phyloP scores from a whole-genome alignment of 2,888 invertebrate species.

The Drosophila buzzatii region DNA sequence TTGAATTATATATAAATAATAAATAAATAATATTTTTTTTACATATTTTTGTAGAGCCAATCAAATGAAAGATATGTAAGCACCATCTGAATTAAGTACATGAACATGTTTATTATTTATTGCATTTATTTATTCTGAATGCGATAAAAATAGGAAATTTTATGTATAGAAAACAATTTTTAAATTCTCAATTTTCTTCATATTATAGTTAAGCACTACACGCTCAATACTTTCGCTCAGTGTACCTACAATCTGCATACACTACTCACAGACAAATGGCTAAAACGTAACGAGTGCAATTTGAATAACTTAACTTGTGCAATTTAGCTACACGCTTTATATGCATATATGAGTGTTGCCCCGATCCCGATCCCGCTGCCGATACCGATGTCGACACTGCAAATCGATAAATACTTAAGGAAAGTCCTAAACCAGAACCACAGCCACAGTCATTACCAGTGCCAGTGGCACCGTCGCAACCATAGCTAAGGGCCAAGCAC shows the following conservation, averaged over 20 bases:
- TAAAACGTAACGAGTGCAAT: conserved; percentile 46
- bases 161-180: too few species aligned
- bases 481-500: not conserved
- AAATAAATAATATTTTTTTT: too few species aligned
- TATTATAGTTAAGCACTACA: too few species aligned
- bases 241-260: conserved; percentile 1
- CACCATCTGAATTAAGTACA: too few species aligned
- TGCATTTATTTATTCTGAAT: too few species aligned
- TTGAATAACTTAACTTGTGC: conserved; percentile 54
- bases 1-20: too few species aligned
- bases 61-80: too few species aligned
- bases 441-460: conserved; percentile 8
- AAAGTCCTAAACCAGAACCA: conserved; percentile 27
- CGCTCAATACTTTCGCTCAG: not conserved
- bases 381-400: conserved; percentile 3
- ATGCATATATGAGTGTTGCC: conserved; percentile 30
- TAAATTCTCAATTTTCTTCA: not conserved
- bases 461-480: not conserved
- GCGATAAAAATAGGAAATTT: too few species aligned
- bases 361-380: conserved; percentile 2
- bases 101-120: too few species aligned
- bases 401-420: conserved; percentile 68
- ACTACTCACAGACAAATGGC: conserved; percentile 8
- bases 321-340: conserved; percentile 36
- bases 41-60: too few species aligned